Evolutionary conservation across 2,797 vertebrate genomes (phyloP).

Genomic region (Semaprochilodus insignis): DNA sequence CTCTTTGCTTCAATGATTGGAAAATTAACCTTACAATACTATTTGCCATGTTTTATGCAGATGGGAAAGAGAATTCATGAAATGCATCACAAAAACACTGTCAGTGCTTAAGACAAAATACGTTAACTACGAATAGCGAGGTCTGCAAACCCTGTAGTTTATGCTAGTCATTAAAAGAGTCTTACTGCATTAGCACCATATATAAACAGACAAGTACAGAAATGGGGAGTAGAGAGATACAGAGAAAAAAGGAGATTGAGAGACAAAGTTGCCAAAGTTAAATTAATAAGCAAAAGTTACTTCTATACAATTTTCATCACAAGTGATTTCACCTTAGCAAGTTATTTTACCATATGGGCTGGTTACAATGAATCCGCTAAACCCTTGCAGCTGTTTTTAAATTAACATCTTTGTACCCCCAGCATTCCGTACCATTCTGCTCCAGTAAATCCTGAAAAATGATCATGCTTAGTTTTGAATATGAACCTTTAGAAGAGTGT

Average conservation of each 20-base stretch:
- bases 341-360: conserved; percentile 2
- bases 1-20: conserved; percentile 54
- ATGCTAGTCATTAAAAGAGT: conserved; percentile 6
- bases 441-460: conserved; percentile 1
- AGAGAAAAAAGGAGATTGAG: neutral
- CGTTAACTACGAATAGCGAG: conserved; percentile 1
- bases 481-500: conserved; percentile 22
- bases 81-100: conserved; percentile 43
- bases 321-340: neutral
- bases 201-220: neutral
- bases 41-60: conserved; percentile 49
- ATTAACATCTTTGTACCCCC: neutral
- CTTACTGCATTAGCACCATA: neutral
- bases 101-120: conserved; percentile 32
- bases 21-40: conserved; percentile 60
- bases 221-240: neutral
- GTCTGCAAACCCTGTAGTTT: conserved; percentile 2
- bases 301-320: neutral
- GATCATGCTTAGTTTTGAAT: conserved; percentile 5
- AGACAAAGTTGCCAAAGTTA: neutral
- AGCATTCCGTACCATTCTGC: neutral
- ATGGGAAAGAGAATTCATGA: conserved; percentile 41
- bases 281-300: neutral
- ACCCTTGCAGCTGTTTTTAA: neutral
- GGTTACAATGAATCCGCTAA: neutral